Conservation (phyloP, 2,113 vertebrate genomes). For the Collichthys lucidus region DNA sequence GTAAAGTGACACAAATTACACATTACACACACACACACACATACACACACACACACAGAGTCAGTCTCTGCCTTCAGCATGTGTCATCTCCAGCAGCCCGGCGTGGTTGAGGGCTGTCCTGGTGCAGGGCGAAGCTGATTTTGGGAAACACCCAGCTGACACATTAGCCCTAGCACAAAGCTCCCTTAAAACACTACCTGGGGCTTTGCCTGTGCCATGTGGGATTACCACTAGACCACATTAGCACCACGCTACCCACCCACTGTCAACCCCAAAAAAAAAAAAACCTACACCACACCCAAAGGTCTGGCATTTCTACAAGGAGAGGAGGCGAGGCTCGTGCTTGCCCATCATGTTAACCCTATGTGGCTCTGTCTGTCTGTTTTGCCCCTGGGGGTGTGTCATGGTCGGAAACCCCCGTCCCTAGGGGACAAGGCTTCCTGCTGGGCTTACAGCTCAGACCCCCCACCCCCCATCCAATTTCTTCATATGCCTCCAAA, state of each 20-base stretch:
- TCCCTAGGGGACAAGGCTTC: conserved; percentile 67
- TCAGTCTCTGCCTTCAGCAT: conserved; percentile 73
- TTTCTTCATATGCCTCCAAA: conserved; percentile 60
- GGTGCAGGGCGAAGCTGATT: conserved; percentile 65
- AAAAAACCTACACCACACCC: conserved; percentile 74
- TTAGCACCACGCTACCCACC: conserved; percentile 64
- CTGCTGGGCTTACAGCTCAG: conserved; percentile 61
- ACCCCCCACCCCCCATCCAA: conserved; percentile 44
- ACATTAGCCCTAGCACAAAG: conserved; percentile 69
- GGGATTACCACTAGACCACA: conserved; percentile 77
- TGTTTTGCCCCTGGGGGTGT: conserved; percentile 59
- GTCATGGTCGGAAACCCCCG: conserved; percentile 65
- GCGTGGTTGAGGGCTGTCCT: conserved; percentile 73
- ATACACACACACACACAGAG: neutral
- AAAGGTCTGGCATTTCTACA: conserved; percentile 81
- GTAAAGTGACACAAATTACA: conserved; percentile 65
- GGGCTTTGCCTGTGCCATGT: conserved; percentile 78
- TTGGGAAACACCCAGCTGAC: conserved; percentile 80
- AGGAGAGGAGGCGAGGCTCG: conserved; percentile 82
- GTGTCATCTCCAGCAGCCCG: conserved; percentile 75
- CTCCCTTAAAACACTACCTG: conserved; percentile 75
- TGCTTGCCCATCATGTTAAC: conserved; percentile 77
- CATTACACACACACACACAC: conserved; percentile 18
- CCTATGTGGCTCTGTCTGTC: conserved; percentile 59
- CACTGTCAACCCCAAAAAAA: conserved; percentile 71